Conservation (phyloP, 2,113 vertebrate species). For the Gopherus flavomarginatus region DNA sequence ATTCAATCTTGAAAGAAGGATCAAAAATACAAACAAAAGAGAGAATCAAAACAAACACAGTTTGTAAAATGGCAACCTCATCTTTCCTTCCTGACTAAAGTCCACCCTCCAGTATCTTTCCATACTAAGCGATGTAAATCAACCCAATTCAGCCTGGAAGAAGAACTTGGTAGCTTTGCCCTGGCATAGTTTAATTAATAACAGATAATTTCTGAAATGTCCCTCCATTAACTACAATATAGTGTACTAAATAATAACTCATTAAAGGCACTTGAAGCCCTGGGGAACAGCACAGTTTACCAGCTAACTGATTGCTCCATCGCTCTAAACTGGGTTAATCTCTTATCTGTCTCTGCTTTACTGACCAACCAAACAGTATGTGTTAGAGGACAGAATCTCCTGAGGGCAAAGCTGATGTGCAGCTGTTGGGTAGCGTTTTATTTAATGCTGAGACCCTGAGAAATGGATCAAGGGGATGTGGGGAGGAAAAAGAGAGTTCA, state of each 20-base stretch:
- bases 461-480: rapidly evolving
- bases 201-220: slow-evolving; percentile 43
- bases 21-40: neutral
- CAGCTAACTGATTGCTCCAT: slow-evolving; percentile 41
- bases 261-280: slow-evolving; percentile 49
- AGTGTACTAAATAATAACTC: slow-evolving; percentile 57
- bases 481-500: rapidly evolving
- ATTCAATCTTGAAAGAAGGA: neutral
- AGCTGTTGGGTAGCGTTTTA: neutral
- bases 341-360: slow-evolving; percentile 9
- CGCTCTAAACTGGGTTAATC: slow-evolving; percentile 62
- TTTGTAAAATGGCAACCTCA: neutral
- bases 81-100: neutral
- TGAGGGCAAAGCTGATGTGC: neutral
- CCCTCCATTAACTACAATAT: slow-evolving; percentile 43
- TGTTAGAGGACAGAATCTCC: slow-evolving; percentile 2
- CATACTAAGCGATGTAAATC: neutral
- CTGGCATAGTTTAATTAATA: slow-evolving; percentile 55
- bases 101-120: neutral
- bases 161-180: neutral
- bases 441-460: neutral
- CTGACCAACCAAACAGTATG: neutral
- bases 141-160: neutral
- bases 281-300: slow-evolving; percentile 37
- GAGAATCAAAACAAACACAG: neutral